Base-by-base conservation (phyloP, 1,140 invertebrate genomes). In the Eriosoma lanigerum region DNA sequence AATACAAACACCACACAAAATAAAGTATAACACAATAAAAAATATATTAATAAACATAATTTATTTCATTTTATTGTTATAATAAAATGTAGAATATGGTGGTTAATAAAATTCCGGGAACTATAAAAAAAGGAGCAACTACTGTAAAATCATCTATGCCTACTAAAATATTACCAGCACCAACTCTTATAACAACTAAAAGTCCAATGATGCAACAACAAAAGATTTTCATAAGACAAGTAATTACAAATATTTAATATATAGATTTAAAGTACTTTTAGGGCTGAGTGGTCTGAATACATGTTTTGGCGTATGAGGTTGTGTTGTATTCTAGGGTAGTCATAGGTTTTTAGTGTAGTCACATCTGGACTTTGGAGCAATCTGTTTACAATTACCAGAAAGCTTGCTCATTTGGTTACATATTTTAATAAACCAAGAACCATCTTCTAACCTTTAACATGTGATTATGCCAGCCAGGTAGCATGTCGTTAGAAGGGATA, bases 161-260 rank as follows among this genome's bases (percentile, higher is more conserved):
- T 5, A 88, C 90, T 24, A 92, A 92, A 86, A 90, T 93, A 82
- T 86, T 92, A 62, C 91, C 92, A 56, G 90, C 92, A 44, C 90
- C 91, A 81, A 83, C 87, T 84, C 84, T 84, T n/a, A 56, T 75
- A 32, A 80, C 54, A 54, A 76, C 82, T 70, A 86, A 87, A 73
- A 84, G 85, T 81, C 81, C 85, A 15, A 83, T 86, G 1, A 90
- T 90, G 83, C 87, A 85, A 86, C 82, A 89, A 73, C 88, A 89
- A 84, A 87, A 89, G 86, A 86, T 91, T 84, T 87, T 90, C 83
- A 86, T 88, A 81, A 85, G 90, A 87, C 87, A 89, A 85, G 88
- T 90, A 81, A 64, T 38, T 50, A 64, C 3, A 73, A 54, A 38
- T 17, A 38, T 38, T 38, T 38, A 38, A n/a, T n/a, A n/a, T n/a